phyloP scores from a whole-genome alignment of 2,888 invertebrate species.

The Chymomyza caudatula region DNA sequence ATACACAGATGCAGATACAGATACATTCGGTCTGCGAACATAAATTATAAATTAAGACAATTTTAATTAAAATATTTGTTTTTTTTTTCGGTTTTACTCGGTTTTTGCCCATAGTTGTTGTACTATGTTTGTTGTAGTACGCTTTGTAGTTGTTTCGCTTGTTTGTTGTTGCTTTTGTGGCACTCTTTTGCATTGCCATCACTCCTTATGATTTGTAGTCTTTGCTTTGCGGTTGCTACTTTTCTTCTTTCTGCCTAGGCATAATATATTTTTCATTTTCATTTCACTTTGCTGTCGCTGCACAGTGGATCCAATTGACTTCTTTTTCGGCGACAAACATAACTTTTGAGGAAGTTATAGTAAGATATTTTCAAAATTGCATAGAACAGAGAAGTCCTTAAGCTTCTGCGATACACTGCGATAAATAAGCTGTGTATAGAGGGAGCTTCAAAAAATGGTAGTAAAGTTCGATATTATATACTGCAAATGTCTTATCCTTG shows the following conservation, averaged over 20 bases:
- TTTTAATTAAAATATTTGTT: constrained; percentile 65
- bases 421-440: no score
- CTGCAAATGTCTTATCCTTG: no score
- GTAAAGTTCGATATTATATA: no score
- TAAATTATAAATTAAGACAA: constrained; percentile 69
- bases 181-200: background rate
- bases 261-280: background rate
- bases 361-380: no score
- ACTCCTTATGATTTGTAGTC: background rate
- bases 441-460: no score
- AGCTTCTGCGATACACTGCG: no score
- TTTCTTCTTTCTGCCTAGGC: background rate
- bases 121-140: constrained; percentile 27
- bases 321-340: no score
- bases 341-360: no score
- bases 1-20: constrained; percentile 20
- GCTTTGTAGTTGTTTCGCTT: background rate
- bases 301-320: no score
- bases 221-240: background rate
- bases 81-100: constrained; percentile 4
- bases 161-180: background rate
- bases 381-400: no score
- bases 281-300: background rate
- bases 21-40: constrained; percentile 41
- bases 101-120: constrained; percentile 29